Percentiles rank a stretch among this genome's conserved stretches.
Evolutionary conservation across 2,113 vertebrate genomes (phyloP).

Genomic region (Setophaga kirtlandii): DNA sequence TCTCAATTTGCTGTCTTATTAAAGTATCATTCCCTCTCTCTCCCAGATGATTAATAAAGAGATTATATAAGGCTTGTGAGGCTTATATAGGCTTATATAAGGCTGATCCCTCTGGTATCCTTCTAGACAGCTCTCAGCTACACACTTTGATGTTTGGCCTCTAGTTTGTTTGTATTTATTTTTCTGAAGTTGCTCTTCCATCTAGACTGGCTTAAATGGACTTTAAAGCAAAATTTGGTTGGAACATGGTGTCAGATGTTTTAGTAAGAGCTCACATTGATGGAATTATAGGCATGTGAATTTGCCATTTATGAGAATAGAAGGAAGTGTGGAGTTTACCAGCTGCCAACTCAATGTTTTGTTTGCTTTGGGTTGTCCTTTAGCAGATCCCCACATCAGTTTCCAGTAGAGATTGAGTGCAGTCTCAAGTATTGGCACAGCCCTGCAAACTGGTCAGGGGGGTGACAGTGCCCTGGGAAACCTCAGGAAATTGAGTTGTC

Average conservation of each 20-base stretch:
- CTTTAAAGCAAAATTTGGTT: not conserved
- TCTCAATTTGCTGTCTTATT: constrained; percentile 1
- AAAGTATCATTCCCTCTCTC: not conserved
- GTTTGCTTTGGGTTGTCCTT: not conserved
- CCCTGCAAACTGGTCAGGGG: not conserved
- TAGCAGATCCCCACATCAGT: not conserved
- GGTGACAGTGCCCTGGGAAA: not conserved
- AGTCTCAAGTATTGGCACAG: not conserved
- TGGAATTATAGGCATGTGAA: not conserved
- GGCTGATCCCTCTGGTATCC: not conserved
- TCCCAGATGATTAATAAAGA: constrained; percentile 40
- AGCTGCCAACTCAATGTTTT: not conserved
- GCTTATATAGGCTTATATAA: not conserved
- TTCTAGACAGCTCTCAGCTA: not conserved
- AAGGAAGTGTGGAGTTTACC: not conserved
- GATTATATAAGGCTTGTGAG: constrained; percentile 28
- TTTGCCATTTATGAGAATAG: not conserved
- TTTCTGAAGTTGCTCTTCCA: not conserved
- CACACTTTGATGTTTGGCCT: constrained; percentile 27
- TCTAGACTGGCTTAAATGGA: not conserved
- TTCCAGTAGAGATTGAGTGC: not conserved
- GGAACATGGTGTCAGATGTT: not conserved
- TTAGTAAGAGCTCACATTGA: not conserved
- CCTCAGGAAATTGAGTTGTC: not conserved
- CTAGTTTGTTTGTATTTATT: not conserved